Evolutionary conservation across 2,113 vertebrate genomes (phyloP).

Genomic region (Podarcis muralis): DNA sequence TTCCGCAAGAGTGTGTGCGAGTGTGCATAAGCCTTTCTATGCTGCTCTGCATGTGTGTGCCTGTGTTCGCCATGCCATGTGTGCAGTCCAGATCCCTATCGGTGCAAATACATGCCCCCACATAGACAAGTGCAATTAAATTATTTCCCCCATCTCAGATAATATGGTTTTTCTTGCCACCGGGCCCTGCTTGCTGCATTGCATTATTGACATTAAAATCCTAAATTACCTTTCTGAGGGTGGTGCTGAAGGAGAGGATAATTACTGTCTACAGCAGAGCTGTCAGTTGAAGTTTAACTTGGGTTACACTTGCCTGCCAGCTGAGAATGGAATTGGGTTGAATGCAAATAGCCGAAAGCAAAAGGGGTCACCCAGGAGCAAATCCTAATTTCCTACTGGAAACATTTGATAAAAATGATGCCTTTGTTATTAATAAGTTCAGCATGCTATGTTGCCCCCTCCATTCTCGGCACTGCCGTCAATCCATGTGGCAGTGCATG

Average conservation of each 20-base stretch:
- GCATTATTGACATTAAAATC: conserved; percentile 13
- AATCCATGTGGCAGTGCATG: background rate
- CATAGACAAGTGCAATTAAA: conserved; percentile 5
- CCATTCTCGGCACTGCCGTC: background rate
- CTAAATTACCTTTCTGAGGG: background rate
- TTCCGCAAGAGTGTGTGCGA: background rate
- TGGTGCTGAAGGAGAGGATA: background rate
- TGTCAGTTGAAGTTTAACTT: conserved; percentile 13
- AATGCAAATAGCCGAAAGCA: conserved; percentile 10
- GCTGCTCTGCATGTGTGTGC: conserved; percentile 6
- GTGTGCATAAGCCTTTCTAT: background rate
- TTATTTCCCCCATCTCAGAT: background rate
- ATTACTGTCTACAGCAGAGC: background rate
- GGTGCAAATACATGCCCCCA: background rate
- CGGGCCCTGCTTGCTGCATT: background rate
- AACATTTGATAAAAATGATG: conserved; percentile 49
- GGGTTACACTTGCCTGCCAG: background rate
- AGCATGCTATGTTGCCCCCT: conserved; percentile 22
- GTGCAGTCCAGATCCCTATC: conserved; percentile 7
- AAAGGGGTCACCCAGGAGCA: conserved; percentile 49
- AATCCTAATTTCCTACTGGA: conserved; percentile 63
- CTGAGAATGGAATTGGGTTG: background rate
- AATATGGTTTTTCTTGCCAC: conserved; percentile 5
- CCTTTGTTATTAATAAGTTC: conserved; percentile 65
- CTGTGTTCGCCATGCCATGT: background rate